Evolutionary conservation across 1,140 invertebrate species (phyloP).

Genomic region (Eurosta solidaginis): DNA sequence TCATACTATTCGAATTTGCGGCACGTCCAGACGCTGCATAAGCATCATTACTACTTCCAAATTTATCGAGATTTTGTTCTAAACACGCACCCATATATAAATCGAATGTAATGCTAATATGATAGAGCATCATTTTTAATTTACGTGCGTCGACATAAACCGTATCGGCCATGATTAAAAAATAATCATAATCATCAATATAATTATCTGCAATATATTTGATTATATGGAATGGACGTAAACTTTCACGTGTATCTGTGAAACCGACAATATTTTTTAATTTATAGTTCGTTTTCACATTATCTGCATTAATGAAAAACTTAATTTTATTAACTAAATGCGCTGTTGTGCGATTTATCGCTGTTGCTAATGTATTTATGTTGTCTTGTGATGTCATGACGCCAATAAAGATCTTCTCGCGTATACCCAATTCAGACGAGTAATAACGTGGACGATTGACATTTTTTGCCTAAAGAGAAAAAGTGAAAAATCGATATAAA

Average conservation of each 20-base stretch:
- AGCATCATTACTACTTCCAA: slow-evolving; percentile 3
- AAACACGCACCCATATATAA: slow-evolving; percentile 72
- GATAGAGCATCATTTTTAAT: slow-evolving; percentile 70
- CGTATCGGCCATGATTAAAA: slow-evolving; percentile 81
- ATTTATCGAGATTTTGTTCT: slow-evolving; percentile 6
- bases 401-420: slow-evolving; percentile 85
- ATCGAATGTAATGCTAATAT: slow-evolving; percentile 81
- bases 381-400: slow-evolving; percentile 76
- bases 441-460: slow-evolving; percentile 85
- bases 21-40: neutral
- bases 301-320: slow-evolving; percentile 71
- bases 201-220: slow-evolving; percentile 90
- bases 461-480: slow-evolving; percentile 51
- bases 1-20: neutral
- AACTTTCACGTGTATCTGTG: slow-evolving; percentile 73
- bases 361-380: slow-evolving; percentile 71
- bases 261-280: slow-evolving; percentile 81
- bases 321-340: slow-evolving; percentile 80
- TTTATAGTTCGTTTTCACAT: slow-evolving; percentile 69
- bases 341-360: slow-evolving; percentile 79
- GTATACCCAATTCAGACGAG: slow-evolving; percentile 88
- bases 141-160: slow-evolving; percentile 78
- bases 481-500: neutral
- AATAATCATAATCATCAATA: slow-evolving; percentile 87
- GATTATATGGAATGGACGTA: slow-evolving; percentile 81